These are phyloP conservation scores for Apamea sordens DNA, from an alignment of 2,888 invertebrate species.

Conservation along the genomic window DNA sequence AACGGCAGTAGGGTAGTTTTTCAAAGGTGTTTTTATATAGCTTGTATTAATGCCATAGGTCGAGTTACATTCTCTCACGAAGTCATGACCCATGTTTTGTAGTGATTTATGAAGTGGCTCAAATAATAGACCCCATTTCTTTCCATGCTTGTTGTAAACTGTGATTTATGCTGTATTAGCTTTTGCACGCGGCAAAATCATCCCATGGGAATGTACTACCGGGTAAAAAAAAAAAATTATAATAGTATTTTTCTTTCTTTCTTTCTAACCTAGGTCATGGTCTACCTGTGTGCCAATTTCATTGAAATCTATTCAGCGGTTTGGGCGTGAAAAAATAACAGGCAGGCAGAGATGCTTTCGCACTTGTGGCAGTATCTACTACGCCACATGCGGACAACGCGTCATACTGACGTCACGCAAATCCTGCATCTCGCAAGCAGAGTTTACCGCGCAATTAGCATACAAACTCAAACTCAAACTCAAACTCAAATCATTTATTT, in stretches of 20 bases:
- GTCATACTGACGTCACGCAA: too few relatives aligned
- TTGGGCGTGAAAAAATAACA: neutral
- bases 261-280: too few relatives aligned
- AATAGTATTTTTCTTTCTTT: too few relatives aligned
- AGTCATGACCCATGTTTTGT: conserved; percentile 29
- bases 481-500: too few relatives aligned
- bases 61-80: conserved; percentile 11
- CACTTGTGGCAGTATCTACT: too few relatives aligned
- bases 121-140: neutral
- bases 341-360: neutral
- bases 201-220: neutral
- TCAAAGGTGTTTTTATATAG: conserved; percentile 5
- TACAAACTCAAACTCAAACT: too few relatives aligned
- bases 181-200: too few relatives aligned
- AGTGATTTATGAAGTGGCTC: conserved; percentile 29
- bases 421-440: too few relatives aligned
- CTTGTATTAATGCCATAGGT: conserved; percentile 8
- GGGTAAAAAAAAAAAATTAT: too few relatives aligned
- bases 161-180: neutral
- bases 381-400: too few relatives aligned
- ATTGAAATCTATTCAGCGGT: neutral
- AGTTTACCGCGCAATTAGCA: too few relatives aligned
- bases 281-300: neutral
- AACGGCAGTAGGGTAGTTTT: neutral
- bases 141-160: conserved; percentile 1